A percentile compares a stretch with the other conserved stretches of the same genome.
phyloP scores from a whole-genome alignment of 1,140 invertebrate species.

The Cotesia typhae region DNA sequence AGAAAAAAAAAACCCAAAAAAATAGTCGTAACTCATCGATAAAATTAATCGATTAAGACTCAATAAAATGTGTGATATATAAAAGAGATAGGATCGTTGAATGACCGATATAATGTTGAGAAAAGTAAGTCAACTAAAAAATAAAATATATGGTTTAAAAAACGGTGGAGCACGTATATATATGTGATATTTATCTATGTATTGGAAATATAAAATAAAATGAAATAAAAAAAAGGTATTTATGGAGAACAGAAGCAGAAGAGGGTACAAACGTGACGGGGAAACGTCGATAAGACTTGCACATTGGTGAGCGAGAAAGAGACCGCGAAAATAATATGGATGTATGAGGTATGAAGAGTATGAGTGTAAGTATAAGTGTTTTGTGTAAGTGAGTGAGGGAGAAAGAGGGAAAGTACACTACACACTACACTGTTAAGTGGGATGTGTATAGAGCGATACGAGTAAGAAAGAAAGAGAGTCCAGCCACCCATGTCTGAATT shows the following conservation, averaged over 20 bases:
- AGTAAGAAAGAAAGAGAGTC: constrained; percentile 29
- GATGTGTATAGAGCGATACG: neutral
- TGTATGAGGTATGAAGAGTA: neutral
- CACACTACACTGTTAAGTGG: no score
- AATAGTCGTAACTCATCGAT: no score
- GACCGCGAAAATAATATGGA: neutral
- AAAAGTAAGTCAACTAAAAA: no score
- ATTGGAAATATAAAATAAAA: constrained; percentile 24
- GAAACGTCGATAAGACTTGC: constrained; percentile 41
- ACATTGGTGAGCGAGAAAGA: constrained; percentile 20
- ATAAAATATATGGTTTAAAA: neutral
- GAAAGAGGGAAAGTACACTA: constrained; percentile 8
- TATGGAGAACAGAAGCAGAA: constrained; percentile 26
- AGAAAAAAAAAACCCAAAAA: no score
- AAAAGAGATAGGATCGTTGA: no score
- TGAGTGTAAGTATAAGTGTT: neutral
- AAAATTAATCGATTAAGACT: no score
- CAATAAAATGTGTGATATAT: no score
- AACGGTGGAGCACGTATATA: neutral
- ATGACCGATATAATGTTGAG: no score
- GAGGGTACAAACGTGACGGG: constrained; percentile 25
- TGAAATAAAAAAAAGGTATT: constrained; percentile 29
- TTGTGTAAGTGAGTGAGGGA: neutral
- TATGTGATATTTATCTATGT: neutral
- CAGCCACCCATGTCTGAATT: constrained; percentile 44